Evolutionary conservation across 1,140 invertebrate genomes (phyloP).

Genomic region (Ylistrum balloti): DNA sequence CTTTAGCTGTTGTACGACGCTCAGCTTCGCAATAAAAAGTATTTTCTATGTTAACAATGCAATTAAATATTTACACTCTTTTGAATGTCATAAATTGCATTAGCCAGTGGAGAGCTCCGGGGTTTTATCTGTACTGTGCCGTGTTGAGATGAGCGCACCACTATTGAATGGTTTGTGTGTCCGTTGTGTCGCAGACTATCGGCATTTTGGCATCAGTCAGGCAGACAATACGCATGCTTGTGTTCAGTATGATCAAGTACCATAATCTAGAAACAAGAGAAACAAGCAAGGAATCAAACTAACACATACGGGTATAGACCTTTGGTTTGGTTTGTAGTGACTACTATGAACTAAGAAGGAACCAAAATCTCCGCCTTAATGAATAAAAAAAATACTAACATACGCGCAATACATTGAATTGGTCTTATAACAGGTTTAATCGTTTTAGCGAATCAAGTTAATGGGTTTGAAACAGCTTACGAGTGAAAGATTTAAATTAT

Average conservation of each 20-base stretch:
- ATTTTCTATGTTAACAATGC: constrained; percentile 34
- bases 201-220: neutral
- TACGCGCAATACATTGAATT: neutral
- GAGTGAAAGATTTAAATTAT: neutral
- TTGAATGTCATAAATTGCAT: neutral
- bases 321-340: neutral
- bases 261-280: neutral
- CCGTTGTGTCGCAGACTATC: neutral
- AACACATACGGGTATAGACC: neutral
- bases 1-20: neutral
- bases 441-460: constrained; percentile 26
- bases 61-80: constrained; percentile 11
- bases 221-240: neutral
- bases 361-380: neutral
- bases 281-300: neutral
- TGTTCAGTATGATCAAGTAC: neutral
- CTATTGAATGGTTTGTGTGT: neutral
- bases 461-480: neutral
- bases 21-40: neutral
- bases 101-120: neutral
- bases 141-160: neutral
- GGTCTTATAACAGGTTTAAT: neutral
- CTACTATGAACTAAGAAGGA: neutral
- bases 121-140: neutral
- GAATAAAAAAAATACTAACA: neutral